Evolutionary conservation across 2,113 vertebrate species (phyloP), one percentile per base, ranked within the genome.

Genomic region (Nannospalax galili): DNA sequence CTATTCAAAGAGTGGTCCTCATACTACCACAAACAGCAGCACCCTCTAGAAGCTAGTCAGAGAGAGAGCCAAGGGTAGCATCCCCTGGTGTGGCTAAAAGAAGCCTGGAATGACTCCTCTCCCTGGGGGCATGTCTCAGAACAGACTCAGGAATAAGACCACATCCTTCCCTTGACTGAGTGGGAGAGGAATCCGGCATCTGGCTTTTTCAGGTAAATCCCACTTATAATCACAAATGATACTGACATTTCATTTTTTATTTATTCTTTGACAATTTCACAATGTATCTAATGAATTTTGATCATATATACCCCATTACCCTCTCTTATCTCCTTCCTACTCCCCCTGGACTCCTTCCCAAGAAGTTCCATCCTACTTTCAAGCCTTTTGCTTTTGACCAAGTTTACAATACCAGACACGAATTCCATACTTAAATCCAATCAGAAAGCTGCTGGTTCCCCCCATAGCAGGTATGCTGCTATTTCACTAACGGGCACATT

Each of bases 221-320:
- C 20, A 45, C 24, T 81, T 58, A 90, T 58, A 90, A 40, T 60
- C 37, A 84, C 15, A 93, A 62, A 8, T 95, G 62, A 48, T 58
- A n/a, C 40, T 73, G 82, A 89, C 35, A 88, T 94, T 93, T 91
- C 58, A 84, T 67, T 67, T 64, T 35, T 48, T n/a, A 65, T 42
- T 64, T 45, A 14, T 35, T 26, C 20, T 12, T 65, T 67, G 37
- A 85, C 65, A 35, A 48, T 67, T 22, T 22, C 40, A 84, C 19
- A 32, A 9, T 64, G 26, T 35, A 35, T 67, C 24, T 52, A 35
- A 15, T 67, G 0, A 4, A n/a, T 69, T 84, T n/a, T 70, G 60
- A 15, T 85, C 15, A 52, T 69, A 69, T 26, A 35, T 52, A 69
- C 32, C 20, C 10, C 45, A 48, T 67, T 45, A 84, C 19, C 65